Percentiles rank a stretch among this genome's conserved stretches.
Conservation (phyloP, 2,888 invertebrate genomes). For the Stegana nigrithorax region DNA sequence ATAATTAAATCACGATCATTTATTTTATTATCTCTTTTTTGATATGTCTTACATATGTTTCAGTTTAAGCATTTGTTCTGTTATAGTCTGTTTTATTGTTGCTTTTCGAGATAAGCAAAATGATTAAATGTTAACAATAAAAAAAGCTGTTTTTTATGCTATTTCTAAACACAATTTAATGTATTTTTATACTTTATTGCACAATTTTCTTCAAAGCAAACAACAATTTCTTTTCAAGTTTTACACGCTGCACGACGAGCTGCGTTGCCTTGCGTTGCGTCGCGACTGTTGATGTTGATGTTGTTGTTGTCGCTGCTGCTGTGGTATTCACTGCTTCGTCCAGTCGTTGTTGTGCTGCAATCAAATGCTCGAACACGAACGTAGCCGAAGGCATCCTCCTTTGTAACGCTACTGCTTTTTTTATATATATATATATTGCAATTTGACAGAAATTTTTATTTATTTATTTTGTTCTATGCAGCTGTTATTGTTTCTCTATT, state of each 20-base stretch:
- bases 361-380: slow-evolving; percentile 66
- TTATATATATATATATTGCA: background rate
- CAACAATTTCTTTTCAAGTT: slow-evolving; percentile 48
- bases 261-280: slow-evolving; percentile 16
- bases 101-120: too few relatives aligned
- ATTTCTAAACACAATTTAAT: slow-evolving; percentile 41
- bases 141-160: slow-evolving; percentile 31
- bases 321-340: slow-evolving; percentile 36
- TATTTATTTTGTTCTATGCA: background rate
- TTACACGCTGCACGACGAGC: slow-evolving; percentile 16
- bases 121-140: too few relatives aligned
- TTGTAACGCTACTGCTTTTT: too few relatives aligned
- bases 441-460: background rate
- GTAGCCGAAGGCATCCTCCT: slow-evolving; percentile 66
- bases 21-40: slow-evolving; percentile 27
- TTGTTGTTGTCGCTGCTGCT: slow-evolving; percentile 19
- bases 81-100: too few relatives aligned
- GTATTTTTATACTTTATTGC: slow-evolving; percentile 42
- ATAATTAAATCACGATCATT: slow-evolving; percentile 19
- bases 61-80: too few relatives aligned
- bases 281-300: slow-evolving; percentile 15
- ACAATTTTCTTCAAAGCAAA: slow-evolving; percentile 51
- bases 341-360: slow-evolving; percentile 56
- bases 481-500: background rate
- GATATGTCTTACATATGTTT: too few relatives aligned